A percentile compares a stretch with the other conserved stretches of the same genome.
Conservation (phyloP, 2,797 vertebrate genomes). For the Staurois parvus region DNA sequence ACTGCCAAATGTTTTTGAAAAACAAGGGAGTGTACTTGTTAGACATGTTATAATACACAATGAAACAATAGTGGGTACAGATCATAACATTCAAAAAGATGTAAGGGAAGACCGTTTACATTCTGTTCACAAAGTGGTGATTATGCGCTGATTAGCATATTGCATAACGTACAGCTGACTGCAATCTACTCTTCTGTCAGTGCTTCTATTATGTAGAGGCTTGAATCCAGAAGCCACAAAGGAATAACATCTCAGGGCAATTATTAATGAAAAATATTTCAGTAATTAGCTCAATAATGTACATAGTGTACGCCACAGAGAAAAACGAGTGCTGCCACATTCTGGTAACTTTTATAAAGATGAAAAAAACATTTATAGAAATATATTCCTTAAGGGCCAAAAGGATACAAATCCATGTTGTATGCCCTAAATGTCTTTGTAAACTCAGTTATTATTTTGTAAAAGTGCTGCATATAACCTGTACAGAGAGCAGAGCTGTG, state of each 20-base stretch:
- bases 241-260: background rate
- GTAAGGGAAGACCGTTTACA: background rate
- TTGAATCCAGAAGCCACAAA: background rate
- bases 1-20: background rate
- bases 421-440: too few species aligned
- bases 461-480: too few species aligned
- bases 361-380: too few species aligned
- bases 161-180: background rate
- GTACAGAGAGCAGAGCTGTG: too few species aligned
- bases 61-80: slow-evolving; percentile 1
- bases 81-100: background rate
- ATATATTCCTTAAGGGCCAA: too few species aligned
- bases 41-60: background rate
- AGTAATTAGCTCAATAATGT: background rate
- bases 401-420: too few species aligned
- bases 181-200: background rate
- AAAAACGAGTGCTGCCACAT: background rate
- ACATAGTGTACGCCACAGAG: background rate
- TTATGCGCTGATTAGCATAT: slow-evolving; percentile 10
- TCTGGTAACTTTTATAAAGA: too few species aligned
- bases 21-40: background rate
- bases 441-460: too few species aligned
- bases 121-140: slow-evolving; percentile 2
- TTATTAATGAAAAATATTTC: background rate
- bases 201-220: background rate